A percentile compares a stretch with the other conserved stretches of the same genome.
phyloP scores from a whole-genome alignment of 2,113 vertebrate genomes.

The Echinops telfairi region DNA sequence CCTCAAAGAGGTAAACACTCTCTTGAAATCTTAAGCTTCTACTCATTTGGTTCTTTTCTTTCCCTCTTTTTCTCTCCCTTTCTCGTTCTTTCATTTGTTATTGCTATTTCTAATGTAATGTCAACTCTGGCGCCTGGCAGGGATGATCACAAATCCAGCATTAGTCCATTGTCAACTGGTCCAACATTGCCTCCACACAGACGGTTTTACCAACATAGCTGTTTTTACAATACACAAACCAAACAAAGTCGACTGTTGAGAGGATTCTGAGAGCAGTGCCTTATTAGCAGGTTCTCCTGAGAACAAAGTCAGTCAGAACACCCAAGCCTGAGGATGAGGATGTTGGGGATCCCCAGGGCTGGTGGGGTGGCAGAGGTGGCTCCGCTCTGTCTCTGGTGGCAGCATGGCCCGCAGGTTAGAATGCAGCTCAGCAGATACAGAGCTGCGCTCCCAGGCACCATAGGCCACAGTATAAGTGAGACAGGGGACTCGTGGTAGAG shows the following conservation, averaged over 20 bases:
- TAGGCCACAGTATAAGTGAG: background rate
- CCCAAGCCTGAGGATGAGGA: background rate
- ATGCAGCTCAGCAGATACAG: background rate
- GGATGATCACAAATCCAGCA: conserved; percentile 47
- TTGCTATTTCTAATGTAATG: background rate
- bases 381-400: background rate
- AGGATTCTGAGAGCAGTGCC: background rate
- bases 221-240: too few relatives aligned
- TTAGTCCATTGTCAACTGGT: conserved; percentile 49
- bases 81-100: background rate
- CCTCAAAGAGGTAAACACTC: conserved; percentile 2
- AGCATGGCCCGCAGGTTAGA: background rate
- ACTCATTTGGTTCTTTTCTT: background rate
- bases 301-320: background rate
- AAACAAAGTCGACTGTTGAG: too few relatives aligned
- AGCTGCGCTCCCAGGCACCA: background rate
- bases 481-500: background rate
- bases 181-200: background rate
- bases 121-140: conserved; percentile 12
- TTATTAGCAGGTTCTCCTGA: background rate
- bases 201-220: background rate
- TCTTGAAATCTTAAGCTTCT: conserved; percentile 48
- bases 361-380: background rate
- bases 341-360: too few relatives aligned
- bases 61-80: too few relatives aligned